Base-by-base conservation (phyloP, 2,888 invertebrate species). In the Dioctria linearis region DNA sequence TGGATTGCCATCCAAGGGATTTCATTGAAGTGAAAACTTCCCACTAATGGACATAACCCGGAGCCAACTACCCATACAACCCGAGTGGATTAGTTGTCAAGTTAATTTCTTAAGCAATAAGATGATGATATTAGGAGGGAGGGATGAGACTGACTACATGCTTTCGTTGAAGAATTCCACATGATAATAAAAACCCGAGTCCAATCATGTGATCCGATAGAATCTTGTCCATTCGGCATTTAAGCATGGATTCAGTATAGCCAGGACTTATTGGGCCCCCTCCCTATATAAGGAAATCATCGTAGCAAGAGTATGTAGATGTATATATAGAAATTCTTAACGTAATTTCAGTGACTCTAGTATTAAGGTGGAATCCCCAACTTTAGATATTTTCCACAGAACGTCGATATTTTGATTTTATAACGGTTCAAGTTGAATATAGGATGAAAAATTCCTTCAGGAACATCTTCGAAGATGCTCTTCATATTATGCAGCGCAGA, bases 1-100 rank as follows among this genome's bases (percentile, higher is more conserved):
- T 57, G 39, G 25, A 25, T n/a, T 57, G 57, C 57, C 40, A 73
- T 73, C 73, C 57, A 73, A 73, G 40, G 73, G 59, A 73, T 57
- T 73, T 73, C 73, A 73, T 59, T 73, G 73, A 57, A 57, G 73
- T 57, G 73, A 73, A 73, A 73, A 73, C 73, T 73, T 73, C 57
- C 73, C 73, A 25, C 73, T 73, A 73, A 73, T 73, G 73, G 59
- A 73, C 73, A 73, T 59, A 57, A 59, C 73, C 57, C 42, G 54
- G 59, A 57, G 73, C 57, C 73, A 73, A 59, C 73, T 42, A 73
- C 73, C 73, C 73, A n/a, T 51, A 59, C 11, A 40, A 4, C 42
- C 8, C 3, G n/a, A 13, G 40, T 73, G 54, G 40, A 54, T 42
- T 39, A 42, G 73, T 40, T 73, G 42, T 59, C 73, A 57, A 25